Base-by-base conservation (phyloP, 2,797 vertebrate species). In the Eurystomus glaucurus region DNA sequence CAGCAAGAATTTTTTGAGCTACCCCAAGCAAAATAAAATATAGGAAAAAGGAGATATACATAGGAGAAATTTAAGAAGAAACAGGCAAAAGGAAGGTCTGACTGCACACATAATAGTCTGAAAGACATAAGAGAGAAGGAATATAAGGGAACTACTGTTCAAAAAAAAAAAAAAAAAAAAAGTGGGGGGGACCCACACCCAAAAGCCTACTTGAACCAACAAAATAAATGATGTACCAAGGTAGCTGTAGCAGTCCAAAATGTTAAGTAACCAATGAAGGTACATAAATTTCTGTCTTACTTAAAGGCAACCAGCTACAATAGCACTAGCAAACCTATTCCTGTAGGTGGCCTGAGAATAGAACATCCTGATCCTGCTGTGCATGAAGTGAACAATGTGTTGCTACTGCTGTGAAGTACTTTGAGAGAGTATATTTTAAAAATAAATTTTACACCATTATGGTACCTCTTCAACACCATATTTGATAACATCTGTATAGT, bases 331-430 rank as follows among this genome's bases (percentile, higher is more conserved):
- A 95, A 94, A 65, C 6, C 20, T 55, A 28, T 12, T 80, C 66
- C 58, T 87, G 62, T 50, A 87, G 80, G 65, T 74, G 76, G 57
- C 76, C 41, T 10, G 46, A 84, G 43, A 93, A 88, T 0, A 88
- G 33, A 84, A 88, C n/a, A 35, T 35, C 35, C 35, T 35, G 35
- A 35, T 29, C 4, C 5, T 26, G 6, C 11, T 70, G 23, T 69
- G 37, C 0, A 1, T 10, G 26, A 85, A 5, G 5, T 2, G 3
- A 71, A 61, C 0, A 2, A 52, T 4, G 17, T 14, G 12, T 25
- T 19, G 29, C 8, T 85, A 55, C n/a, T 20, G 11, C 43, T 48
- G 5, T 19, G 48, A 93, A 75, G 6, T 39, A 74, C 33, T 88
- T 66, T 57, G 35, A 92, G 15, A 48, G 6, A 72, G 2, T 23